Percentiles rank a stretch among this genome's conserved stretches.
Evolutionary conservation across 2,888 invertebrate genomes (phyloP).

Genomic region (Sycophila texana): DNA sequence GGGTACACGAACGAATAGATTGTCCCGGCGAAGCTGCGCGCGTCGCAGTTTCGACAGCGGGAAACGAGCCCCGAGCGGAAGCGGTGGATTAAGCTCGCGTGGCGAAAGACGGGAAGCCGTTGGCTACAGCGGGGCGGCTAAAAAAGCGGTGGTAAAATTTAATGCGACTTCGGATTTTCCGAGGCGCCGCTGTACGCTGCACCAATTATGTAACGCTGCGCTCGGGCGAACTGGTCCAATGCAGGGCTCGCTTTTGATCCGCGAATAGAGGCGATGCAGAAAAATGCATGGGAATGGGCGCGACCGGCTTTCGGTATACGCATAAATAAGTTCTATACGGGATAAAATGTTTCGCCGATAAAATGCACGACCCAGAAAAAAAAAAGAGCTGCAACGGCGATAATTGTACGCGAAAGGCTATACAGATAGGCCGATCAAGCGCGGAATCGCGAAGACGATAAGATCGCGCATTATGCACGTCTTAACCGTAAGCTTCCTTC

Average conservation of each 20-base stretch:
- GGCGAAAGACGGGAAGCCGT: constrained; percentile 31
- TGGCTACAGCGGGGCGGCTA: background rate
- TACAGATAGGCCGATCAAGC: too few relatives aligned
- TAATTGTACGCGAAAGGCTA: too few relatives aligned
- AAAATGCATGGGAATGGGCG: too few relatives aligned
- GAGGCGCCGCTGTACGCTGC: background rate
- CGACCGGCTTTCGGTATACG: too few relatives aligned
- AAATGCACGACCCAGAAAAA: too few relatives aligned
- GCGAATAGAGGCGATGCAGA: too few relatives aligned
- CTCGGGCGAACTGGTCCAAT: background rate
- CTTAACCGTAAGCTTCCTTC: background rate
- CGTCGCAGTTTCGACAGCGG: constrained; percentile 6
- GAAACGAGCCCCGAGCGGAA: background rate
- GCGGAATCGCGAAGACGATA: background rate
- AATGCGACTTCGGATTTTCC: constrained; percentile 25
- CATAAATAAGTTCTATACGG: too few relatives aligned
- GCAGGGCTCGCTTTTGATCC: too few relatives aligned
- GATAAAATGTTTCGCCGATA: too few relatives aligned
- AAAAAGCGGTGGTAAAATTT: constrained; percentile 28
- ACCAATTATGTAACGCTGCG: background rate
- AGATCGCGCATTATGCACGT: background rate
- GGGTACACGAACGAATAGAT: too few relatives aligned
- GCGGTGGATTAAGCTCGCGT: background rate
- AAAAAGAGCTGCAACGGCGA: too few relatives aligned
- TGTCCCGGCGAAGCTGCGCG: too few relatives aligned